These are phyloP conservation scores for Onychomys torridus DNA, from an alignment of 2,797 vertebrate genomes.

Conservation along the genomic window DNA sequence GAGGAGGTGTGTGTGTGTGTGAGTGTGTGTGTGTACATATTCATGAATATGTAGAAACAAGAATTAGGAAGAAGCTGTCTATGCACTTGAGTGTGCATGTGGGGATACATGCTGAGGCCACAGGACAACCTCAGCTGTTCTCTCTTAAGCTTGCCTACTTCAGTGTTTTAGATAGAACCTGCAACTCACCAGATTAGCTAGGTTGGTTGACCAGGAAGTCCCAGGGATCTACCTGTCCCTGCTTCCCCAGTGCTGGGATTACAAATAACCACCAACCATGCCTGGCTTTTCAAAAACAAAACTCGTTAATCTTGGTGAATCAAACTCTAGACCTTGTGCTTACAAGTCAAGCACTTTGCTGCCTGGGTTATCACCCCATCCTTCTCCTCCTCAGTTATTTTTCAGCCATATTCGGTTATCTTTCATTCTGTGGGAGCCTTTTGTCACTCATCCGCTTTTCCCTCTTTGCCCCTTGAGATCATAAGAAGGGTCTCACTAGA, in stretches of 20 bases:
- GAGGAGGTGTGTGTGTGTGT: neutral
- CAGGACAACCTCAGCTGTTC: neutral
- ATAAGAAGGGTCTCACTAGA: neutral
- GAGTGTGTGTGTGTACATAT: neutral
- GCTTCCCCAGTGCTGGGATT: neutral
- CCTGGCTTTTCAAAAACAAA: neutral
- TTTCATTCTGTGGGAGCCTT: neutral
- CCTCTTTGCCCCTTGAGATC: neutral
- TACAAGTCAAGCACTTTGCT: neutral
- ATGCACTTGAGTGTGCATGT: neutral
- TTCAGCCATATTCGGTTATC: neutral
- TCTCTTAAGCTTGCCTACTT: neutral
- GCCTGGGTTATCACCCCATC: neutral
- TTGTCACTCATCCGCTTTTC: neutral
- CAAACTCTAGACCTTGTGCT: neutral
- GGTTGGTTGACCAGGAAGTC: neutral
- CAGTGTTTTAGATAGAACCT: neutral
- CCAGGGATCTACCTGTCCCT: neutral
- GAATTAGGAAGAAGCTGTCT: neutral
- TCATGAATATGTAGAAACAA: neutral
- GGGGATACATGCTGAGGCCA: neutral
- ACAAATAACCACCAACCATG: neutral
- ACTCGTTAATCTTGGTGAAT: neutral
- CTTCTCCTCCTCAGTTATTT: neutral
- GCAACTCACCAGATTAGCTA: too few species aligned